Evolutionary conservation across 37 sponge, comb jelly and placozoan genomes (phyloP), one percentile per base, ranked within the genome.

Genomic region (Oopsacas minuta): DNA sequence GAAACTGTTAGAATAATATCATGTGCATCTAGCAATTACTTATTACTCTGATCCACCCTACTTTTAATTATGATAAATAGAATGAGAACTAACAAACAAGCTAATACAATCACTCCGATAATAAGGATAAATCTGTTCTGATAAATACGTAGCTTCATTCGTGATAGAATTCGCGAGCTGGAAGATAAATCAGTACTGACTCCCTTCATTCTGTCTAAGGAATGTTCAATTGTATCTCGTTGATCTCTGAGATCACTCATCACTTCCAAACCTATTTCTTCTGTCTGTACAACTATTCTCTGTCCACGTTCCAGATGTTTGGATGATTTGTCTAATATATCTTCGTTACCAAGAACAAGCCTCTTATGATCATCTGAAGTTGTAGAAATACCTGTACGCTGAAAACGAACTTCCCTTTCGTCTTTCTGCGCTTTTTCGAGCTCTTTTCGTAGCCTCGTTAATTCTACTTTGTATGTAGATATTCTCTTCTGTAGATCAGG

Each of bases 351-450:
- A 25, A 12, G 3, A 32, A 61, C 75, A 3, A 61, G 22, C 1
- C 22, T 10, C 30, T 61, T 61, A 34, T 61, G 75, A 34, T 61
- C 75, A 25, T 61, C 17, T 12, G 75, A 61, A 12, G 75, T 61
- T 7, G 75, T 61, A 3, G 75, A 32, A 20, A 61, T 25, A 3
- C 75, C 28, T 3, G 30, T 34, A 25, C 75, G 28, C 75, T 61
- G 75, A 3, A 3, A 20, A 42, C 49, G 49, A 42, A 15, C 15
- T 5, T 61, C 75, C 22, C 75, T 3, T 34, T 61, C 75, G 30
- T 61, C 75, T 10, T 61, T 61, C 75, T 61, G 75, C 75, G 75
- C 75, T 61, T 61, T 61, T 61, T 61, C 75, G 20, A 61, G 22
- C 75, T 61, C 75, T 10, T 61, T 61, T n/a, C 30, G 20, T 5